phyloP scores from a whole-genome alignment of 2,113 vertebrate species.

The Spilogale gracilis region DNA sequence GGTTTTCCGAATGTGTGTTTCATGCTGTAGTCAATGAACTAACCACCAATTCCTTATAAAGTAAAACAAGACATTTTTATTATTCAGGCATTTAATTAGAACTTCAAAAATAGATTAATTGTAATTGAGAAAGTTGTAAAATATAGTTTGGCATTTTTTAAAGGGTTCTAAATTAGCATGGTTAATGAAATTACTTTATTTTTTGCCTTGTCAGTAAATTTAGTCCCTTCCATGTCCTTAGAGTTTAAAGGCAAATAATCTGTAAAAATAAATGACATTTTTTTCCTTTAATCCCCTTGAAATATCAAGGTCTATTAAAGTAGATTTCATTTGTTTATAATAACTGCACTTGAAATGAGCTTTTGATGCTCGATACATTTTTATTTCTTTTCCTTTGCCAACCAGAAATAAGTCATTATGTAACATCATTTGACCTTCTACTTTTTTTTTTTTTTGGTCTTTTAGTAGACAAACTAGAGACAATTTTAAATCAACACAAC shows the following conservation, averaged over 20 bases:
- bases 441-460: too few relatives aligned
- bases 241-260: constrained; percentile 78
- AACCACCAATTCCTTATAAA: constrained; percentile 61
- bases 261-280: constrained; percentile 74
- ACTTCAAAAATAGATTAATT: constrained; percentile 88
- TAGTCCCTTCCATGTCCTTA: constrained; percentile 75
- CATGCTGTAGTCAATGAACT: constrained; percentile 39
- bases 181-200: constrained; percentile 86
- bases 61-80: constrained; percentile 71
- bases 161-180: constrained; percentile 85
- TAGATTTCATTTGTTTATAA: constrained; percentile 77
- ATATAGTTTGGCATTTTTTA: constrained; percentile 82
- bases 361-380: constrained; percentile 77
- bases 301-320: constrained; percentile 83
- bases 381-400: constrained; percentile 67
- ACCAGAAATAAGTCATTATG: constrained; percentile 66
- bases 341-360: constrained; percentile 81
- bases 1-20: constrained; percentile 23
- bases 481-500: constrained; percentile 44
- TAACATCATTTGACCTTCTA: constrained; percentile 37
- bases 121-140: constrained; percentile 87
- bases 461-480: constrained; percentile 22
- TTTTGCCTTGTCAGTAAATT: constrained; percentile 89
- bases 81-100: constrained; percentile 87
- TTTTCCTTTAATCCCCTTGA: constrained; percentile 75